Evolutionary conservation across 1,140 invertebrate species (phyloP).

Genomic region (Mya arenaria): DNA sequence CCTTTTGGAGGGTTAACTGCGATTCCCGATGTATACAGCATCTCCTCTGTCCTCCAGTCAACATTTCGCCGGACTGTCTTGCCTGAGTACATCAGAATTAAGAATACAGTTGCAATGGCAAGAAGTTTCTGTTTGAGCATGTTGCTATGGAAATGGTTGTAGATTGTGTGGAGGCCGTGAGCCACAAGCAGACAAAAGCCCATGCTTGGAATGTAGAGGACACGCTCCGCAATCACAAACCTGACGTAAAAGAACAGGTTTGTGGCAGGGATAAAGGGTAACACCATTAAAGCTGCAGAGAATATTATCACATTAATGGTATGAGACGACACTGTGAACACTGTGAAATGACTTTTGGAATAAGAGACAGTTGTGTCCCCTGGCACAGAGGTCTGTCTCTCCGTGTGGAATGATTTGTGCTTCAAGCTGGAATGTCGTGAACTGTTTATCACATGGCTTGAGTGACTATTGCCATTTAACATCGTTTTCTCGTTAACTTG

Average conservation of each 20-base stretch:
- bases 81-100: constrained; percentile 87
- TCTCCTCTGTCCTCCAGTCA: constrained; percentile 97
- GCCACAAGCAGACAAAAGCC: constrained; percentile 96
- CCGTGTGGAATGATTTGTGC: constrained; percentile 38
- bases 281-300: constrained; percentile 89
- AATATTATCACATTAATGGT: constrained; percentile 67
- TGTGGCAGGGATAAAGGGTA: constrained; percentile 98
- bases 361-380: constrained; percentile 22
- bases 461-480: constrained; percentile 67
- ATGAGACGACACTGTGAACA: not conserved
- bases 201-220: constrained; percentile 98
- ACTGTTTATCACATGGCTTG: constrained; percentile 14
- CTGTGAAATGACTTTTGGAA: constrained; percentile 53
- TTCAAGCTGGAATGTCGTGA: constrained; percentile 27
- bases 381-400: constrained; percentile 26
- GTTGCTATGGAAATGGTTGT: constrained; percentile 42
- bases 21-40: constrained; percentile 94
- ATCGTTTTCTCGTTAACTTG: constrained; percentile 1
- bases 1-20: constrained; percentile 98
- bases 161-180: constrained; percentile 67
- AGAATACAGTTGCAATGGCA: constrained; percentile 79
- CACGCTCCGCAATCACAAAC: constrained; percentile 97
- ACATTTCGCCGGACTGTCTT: constrained; percentile 91
- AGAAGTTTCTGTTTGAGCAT: constrained; percentile 47
- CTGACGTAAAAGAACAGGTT: constrained; percentile 99